phyloP scores from a whole-genome alignment of 2,888 invertebrate species.

The Chesias legatella region DNA sequence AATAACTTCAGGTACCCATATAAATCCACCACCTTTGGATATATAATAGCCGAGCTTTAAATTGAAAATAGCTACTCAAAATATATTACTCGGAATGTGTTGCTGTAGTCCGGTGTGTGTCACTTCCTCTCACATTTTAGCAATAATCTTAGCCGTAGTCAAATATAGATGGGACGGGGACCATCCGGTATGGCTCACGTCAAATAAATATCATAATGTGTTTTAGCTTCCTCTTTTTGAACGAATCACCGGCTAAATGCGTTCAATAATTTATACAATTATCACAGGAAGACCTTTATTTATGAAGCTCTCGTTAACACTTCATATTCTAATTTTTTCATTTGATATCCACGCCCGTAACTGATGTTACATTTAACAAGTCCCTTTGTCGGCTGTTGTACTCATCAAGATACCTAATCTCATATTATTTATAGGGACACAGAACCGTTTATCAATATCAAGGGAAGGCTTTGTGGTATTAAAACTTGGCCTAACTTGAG shows the following conservation, averaged over 20 bases:
- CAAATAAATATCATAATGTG: conserved; percentile 42
- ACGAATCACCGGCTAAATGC: conserved; percentile 33
- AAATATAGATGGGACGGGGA: conserved; percentile 40
- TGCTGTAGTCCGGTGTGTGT: conserved; percentile 4
- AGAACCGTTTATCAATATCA: conserved; percentile 31
- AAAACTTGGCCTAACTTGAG: conserved; percentile 32
- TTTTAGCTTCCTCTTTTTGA: conserved; percentile 38
- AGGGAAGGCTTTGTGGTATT: conserved; percentile 31
- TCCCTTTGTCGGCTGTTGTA: conserved; percentile 1
- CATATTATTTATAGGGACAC: conserved; percentile 23
- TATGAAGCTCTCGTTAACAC: conserved; percentile 15
- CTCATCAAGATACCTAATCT: conserved; percentile 14
- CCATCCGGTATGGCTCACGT: conserved; percentile 50
- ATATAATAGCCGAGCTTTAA: no score
- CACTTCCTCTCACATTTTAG: conserved; percentile 31
- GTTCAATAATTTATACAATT: conserved; percentile 36
- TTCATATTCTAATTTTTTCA: conserved; percentile 9
- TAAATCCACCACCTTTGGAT: no score
- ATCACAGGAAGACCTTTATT: conserved; percentile 22
- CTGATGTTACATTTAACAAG: conserved; percentile 2
- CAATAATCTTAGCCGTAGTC: conserved; percentile 31
- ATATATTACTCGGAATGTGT: conserved; percentile 7
- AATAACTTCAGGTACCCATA: no score
- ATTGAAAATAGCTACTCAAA: background rate
- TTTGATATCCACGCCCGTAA: conserved; percentile 1